These are phyloP conservation scores for Caenorhabditis doughertyi DNA, from an alignment of 2,888 invertebrate species.

Conservation along the genomic window DNA sequence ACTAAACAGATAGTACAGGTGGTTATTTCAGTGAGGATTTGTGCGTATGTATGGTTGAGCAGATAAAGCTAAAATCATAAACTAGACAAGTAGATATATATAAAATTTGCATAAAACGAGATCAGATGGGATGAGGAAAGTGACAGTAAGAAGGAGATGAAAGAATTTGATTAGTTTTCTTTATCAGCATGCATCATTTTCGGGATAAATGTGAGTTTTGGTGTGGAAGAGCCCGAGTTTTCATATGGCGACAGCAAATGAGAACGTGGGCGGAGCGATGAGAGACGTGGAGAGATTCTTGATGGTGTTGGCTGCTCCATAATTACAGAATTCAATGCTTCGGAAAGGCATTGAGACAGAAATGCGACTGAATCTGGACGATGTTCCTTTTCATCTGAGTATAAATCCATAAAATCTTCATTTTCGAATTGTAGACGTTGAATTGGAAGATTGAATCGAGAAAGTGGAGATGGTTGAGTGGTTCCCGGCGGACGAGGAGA, in stretches of 20 bases:
- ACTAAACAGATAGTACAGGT: too few relatives aligned
- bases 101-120: too few relatives aligned
- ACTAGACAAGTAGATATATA: too few relatives aligned
- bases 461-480: neutral
- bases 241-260: neutral
- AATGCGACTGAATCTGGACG: conserved; percentile 28
- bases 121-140: too few relatives aligned
- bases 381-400: neutral
- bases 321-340: neutral
- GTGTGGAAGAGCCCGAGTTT: too few relatives aligned
- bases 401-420: conserved; percentile 39
- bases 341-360: conserved; percentile 17
- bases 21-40: too few relatives aligned
- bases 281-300: neutral
- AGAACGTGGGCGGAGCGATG: conserved; percentile 1
- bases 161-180: conserved; percentile 7
- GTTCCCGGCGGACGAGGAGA: neutral
- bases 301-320: neutral
- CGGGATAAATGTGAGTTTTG: conserved; percentile 6
- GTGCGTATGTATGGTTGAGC: too few relatives aligned
- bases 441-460: conserved; percentile 12
- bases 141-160: neutral
- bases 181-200: conserved; percentile 4
- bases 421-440: conserved; percentile 33
- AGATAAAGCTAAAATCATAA: too few relatives aligned